Percentiles rank a stretch among this genome's conserved stretches.
phyloP scores from a whole-genome alignment of 2,113 vertebrate species.

The Ammodytes marinus region DNA sequence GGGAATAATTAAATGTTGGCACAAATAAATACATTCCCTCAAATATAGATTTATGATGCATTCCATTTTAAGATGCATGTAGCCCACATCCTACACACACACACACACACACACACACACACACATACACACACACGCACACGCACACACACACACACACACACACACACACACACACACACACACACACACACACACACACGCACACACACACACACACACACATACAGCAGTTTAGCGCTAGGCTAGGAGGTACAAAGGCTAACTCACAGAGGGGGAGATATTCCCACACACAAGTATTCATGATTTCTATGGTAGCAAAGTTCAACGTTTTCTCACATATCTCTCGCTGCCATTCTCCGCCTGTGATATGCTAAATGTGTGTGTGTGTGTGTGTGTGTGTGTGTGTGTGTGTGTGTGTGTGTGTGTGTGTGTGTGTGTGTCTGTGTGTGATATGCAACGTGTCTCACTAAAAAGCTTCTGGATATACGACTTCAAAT shows the following conservation, averaged over 20 bases:
- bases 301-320: conserved; percentile 32
- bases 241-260: conserved; percentile 47
- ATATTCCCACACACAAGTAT: conserved; percentile 29
- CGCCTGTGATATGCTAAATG: conserved; percentile 38
- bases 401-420: no score
- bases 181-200: no score
- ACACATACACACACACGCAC: no score
- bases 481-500: no score
- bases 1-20: not conserved
- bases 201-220: no score
- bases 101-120: not conserved
- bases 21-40: not conserved
- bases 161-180: no score
- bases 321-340: conserved; percentile 48
- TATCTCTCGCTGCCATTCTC: conserved; percentile 31
- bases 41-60: conserved; percentile 17
- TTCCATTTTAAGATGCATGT: conserved; percentile 21
- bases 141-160: no score
- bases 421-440: no score
- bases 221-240: conserved; percentile 13
- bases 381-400: no score
- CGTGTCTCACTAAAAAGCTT: no score
- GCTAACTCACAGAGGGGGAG: conserved; percentile 40
- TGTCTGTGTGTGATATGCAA: no score
- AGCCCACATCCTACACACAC: conserved; percentile 51